A percentile compares a stretch with the other conserved stretches of the same genome.
phyloP scores from a whole-genome alignment of 2,888 invertebrate species.

The Amaurobius ferox region DNA sequence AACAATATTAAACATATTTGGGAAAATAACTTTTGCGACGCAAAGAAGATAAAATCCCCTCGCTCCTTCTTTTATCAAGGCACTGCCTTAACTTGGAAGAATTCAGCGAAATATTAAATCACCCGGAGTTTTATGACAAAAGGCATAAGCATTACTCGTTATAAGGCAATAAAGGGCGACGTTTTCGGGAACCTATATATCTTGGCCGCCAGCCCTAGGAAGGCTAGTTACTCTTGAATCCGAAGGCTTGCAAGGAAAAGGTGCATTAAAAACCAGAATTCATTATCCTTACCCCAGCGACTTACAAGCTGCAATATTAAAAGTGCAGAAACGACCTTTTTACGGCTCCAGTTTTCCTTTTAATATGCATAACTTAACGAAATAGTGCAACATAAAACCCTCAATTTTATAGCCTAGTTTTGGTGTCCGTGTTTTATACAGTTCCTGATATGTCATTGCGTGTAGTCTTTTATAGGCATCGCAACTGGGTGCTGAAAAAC shows the following conservation, averaged over 20 bases:
- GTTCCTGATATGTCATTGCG: slow-evolving; percentile 72
- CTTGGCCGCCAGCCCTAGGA: slow-evolving; percentile 62
- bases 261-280: slow-evolving; percentile 72
- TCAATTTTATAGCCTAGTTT: slow-evolving; percentile 72
- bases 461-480: slow-evolving; percentile 70
- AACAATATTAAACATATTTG: slow-evolving; percentile 72
- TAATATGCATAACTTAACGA: slow-evolving; percentile 73
- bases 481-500: slow-evolving; percentile 72
- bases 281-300: slow-evolving; percentile 71
- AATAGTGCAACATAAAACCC: slow-evolving; percentile 72
- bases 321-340: slow-evolving; percentile 72
- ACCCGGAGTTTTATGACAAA: slow-evolving; percentile 72
- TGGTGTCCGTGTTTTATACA: slow-evolving; percentile 72
- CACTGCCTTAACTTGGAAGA: slow-evolving; percentile 70
- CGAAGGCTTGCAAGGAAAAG: slow-evolving; percentile 69
- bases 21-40: slow-evolving; percentile 72
- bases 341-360: slow-evolving; percentile 72
- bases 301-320: slow-evolving; percentile 72
- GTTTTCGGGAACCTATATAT: slow-evolving; percentile 71
- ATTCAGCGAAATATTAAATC: slow-evolving; percentile 72
- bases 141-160: slow-evolving; percentile 72
- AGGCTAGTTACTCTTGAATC: slow-evolving; percentile 71
- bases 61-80: slow-evolving; percentile 71
- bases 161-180: slow-evolving; percentile 72
- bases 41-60: slow-evolving; percentile 70